Evolutionary conservation across 2,113 vertebrate genomes (phyloP).

Genomic region (Ochotona curzoniae): DNA sequence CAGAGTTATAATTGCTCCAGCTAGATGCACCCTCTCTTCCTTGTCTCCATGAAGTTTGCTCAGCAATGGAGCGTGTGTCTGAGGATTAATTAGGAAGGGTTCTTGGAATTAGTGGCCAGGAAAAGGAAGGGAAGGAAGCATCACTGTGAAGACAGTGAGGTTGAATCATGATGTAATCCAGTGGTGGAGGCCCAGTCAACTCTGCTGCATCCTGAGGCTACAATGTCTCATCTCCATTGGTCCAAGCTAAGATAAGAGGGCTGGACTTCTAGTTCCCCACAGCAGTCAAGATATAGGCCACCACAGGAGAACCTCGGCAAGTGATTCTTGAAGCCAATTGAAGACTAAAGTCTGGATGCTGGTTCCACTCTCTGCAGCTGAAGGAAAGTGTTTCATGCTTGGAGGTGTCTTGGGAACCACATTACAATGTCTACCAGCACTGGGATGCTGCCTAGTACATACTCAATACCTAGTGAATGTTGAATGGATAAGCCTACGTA

Average conservation of each 20-base stretch:
- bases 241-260: neutral
- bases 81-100: neutral
- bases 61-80: neutral
- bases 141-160: neutral
- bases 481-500: neutral
- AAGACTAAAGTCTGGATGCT: neutral
- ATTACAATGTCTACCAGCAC: neutral
- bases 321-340: neutral
- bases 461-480: neutral
- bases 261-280: fast-evolving
- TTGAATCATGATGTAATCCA: neutral
- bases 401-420: neutral
- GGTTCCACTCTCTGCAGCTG: neutral
- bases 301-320: neutral
- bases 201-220: neutral
- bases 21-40: neutral
- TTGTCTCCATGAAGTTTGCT: neutral
- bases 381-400: neutral
- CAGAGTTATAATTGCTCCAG: neutral
- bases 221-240: neutral
- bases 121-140: neutral
- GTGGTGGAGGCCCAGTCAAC: neutral
- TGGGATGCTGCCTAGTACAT: neutral
- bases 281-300: neutral
- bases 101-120: neutral